These are phyloP conservation scores for Eupithecia centaureata DNA, from an alignment of 2,888 invertebrate genomes.

Conservation along the genomic window DNA sequence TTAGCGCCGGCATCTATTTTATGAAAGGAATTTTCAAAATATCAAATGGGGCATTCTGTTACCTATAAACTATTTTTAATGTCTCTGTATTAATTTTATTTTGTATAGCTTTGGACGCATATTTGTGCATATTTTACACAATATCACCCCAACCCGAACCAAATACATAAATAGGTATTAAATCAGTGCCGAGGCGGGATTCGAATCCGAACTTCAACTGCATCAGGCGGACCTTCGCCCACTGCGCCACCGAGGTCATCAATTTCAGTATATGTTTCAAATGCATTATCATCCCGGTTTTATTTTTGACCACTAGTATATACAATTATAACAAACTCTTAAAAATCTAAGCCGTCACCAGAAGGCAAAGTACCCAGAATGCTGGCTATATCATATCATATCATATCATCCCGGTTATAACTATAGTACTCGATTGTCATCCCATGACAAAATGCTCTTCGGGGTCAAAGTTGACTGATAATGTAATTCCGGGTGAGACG, in stretches of 20 bases:
- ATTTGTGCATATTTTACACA: background rate
- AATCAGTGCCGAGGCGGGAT: background rate
- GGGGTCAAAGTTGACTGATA: slow-evolving; percentile 2
- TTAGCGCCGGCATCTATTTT: no score
- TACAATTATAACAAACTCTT: no score
- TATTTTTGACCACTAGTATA: no score
- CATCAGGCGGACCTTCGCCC: background rate
- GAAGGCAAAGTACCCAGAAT: no score
- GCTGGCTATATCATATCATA: no score
- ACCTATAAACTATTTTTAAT: no score
- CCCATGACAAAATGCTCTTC: background rate
- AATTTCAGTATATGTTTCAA: background rate
- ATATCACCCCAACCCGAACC: no score
- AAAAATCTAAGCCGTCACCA: no score
- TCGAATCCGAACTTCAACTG: background rate
- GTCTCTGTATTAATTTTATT: no score
- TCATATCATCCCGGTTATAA: background rate
- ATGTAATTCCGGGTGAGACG: background rate
- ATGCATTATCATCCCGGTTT: background rate
- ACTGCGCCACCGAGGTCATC: background rate
- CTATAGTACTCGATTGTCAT: background rate
- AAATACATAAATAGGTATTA: background rate
- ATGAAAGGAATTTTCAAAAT: no score
- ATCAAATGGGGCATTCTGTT: no score
- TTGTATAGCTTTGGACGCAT: no score